Evolutionary conservation across 2,113 vertebrate species (phyloP).

Genomic region (Spheniscus mendiculus): DNA sequence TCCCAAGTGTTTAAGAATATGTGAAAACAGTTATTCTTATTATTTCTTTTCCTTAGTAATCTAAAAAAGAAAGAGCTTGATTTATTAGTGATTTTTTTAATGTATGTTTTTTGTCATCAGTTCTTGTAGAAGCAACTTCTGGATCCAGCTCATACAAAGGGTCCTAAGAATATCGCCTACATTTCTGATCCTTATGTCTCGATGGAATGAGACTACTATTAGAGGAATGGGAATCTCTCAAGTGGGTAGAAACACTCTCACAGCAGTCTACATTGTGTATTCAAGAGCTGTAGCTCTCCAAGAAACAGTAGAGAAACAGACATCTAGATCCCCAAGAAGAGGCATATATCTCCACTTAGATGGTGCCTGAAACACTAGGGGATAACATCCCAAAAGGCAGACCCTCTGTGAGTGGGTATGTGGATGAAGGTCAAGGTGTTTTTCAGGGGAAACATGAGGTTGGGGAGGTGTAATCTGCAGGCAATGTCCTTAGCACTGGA

Average conservation of each 20-base stretch:
- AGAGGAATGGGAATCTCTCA: neutral
- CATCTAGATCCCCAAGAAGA: neutral
- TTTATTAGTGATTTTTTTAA: neutral
- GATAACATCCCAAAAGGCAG: neutral
- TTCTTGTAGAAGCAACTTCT: neutral
- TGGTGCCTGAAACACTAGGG: neutral
- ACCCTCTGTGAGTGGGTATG: fast-evolving
- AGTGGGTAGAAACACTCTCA: neutral
- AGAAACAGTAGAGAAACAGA: neutral
- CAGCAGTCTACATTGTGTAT: neutral
- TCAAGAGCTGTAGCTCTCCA: neutral
- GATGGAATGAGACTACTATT: neutral
- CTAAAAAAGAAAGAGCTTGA: neutral
- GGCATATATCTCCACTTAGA: neutral
- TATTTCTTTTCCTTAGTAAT: neutral
- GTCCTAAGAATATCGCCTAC: neutral
- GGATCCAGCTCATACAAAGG: neutral
- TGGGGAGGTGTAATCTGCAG: neutral
- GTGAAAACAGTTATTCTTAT: neutral
- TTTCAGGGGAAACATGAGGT: neutral
- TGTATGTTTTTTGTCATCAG: neutral
- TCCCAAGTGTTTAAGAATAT: neutral
- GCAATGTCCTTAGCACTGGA: neutral
- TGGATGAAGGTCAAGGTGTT: neutral
- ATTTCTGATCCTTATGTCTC: neutral